A percentile compares a stretch with the other conserved stretches of the same genome.
Evolutionary conservation across 2,113 vertebrate genomes (phyloP).

Genomic region (Alosa alosa): DNA sequence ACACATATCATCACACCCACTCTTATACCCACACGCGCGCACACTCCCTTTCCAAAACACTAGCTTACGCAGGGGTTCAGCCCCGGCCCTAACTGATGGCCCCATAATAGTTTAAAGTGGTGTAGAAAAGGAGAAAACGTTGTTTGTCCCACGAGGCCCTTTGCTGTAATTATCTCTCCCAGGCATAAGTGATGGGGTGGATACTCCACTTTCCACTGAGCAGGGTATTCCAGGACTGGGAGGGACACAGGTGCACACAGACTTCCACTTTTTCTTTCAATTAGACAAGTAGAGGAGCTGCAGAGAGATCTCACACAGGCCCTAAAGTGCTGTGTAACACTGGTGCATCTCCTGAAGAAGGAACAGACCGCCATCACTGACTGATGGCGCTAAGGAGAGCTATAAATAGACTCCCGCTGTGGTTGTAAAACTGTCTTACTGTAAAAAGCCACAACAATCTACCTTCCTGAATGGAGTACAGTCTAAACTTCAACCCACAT

Average conservation of each 20-base stretch:
- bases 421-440: too few species aligned
- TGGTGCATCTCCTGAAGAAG: background rate
- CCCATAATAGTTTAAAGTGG: background rate
- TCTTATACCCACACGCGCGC: background rate
- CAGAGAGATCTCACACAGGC: too few species aligned
- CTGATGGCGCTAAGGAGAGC: too few species aligned
- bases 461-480: background rate
- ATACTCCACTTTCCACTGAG: too few species aligned
- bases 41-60: conserved; percentile 42
- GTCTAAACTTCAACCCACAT: background rate
- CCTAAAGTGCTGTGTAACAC: too few species aligned
- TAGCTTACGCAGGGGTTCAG: background rate
- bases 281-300: too few species aligned
- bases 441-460: background rate
- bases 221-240: too few species aligned
- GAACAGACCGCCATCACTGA: background rate
- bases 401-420: background rate
- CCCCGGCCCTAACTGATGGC: background rate
- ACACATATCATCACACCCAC: background rate
- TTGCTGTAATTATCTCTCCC: background rate
- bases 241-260: too few species aligned
- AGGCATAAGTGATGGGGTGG: background rate
- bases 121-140: background rate
- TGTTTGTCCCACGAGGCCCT: background rate
- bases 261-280: too few species aligned